Base-by-base conservation (phyloP, 2,113 vertebrate genomes). In the Cryptomyrus ogoouensis region DNA sequence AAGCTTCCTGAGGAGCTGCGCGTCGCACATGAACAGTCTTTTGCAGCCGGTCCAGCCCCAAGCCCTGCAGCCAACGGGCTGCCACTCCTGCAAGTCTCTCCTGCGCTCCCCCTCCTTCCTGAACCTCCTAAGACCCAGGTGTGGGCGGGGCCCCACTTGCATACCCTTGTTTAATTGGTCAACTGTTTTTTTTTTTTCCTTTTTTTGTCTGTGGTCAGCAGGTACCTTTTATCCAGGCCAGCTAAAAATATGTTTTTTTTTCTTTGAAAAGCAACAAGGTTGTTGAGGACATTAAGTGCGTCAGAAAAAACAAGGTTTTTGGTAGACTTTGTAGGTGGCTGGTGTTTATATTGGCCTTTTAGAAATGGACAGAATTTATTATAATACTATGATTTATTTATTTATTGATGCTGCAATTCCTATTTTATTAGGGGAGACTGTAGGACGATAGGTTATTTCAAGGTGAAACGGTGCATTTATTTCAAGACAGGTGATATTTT, bases 1-100 rank as follows among this genome's bases (percentile, higher is more conserved):
- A 50, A 94, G 96, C 17, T 97, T 97, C 42, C 96, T 98, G 88
- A 94, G 95, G 91, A 95, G 95, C 24, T 97, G 97, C 6, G 91
- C 93, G 0, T 91, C 90, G 0, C 96, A 96, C 90, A 97, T 97
- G 97, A 96, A 96, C 77, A 95, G 95, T 88, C 85, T 96, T 8
- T 19, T 91, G 35, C 92, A 93, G 91, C 91, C 62, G 0, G 53
- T 90, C 58, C 44, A 10, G 3, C 46, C 52, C 12, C 87, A 46
- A 52, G 62, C 90, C 7, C 80, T 56, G 7, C 80, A 47, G 12
- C 84, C 47, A 50, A 13, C 6, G 47, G 88, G 89, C 31, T 88
- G 77, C 8, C 91, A 93, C 85, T 97, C 96, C 39, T 94, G 95
- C 0, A 95, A 94, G 91, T 91, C 56, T 0, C 94, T 97, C 58